Evolutionary conservation across 2,797 vertebrate species (phyloP).

Genomic region (Otolemur crassicaudatus): DNA sequence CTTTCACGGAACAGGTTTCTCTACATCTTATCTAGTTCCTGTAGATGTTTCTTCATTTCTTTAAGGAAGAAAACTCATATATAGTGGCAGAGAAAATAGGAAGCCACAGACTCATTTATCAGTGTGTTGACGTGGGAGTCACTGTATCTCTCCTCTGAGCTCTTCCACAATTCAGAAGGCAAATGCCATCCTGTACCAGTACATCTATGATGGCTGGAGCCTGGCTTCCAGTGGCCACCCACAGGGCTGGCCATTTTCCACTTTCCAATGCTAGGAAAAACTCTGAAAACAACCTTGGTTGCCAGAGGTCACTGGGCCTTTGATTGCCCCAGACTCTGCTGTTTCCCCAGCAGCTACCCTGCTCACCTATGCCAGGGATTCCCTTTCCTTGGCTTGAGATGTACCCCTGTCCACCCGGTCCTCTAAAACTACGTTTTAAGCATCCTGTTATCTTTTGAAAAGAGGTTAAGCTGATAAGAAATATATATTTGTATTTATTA

Average conservation of each 20-base stretch:
- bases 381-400: background rate
- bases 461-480: constrained; percentile 6
- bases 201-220: constrained; percentile 89
- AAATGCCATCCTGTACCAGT: constrained; percentile 93
- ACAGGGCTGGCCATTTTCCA: background rate
- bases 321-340: background rate
- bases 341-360: background rate
- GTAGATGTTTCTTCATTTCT: constrained; percentile 92
- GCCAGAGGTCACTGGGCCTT: background rate
- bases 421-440: background rate
- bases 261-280: background rate
- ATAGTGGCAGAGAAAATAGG: constrained; percentile 93
- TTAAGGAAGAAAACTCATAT: constrained; percentile 91
- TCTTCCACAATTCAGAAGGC: constrained; percentile 94
- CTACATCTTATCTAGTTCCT: constrained; percentile 77
- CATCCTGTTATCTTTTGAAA: background rate
- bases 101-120: constrained; percentile 91
- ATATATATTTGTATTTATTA: background rate
- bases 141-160: constrained; percentile 84
- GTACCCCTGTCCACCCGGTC: background rate
- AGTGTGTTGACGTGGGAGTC: constrained; percentile 90
- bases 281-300: background rate
- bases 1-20: constrained; percentile 73
- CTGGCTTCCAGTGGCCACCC: background rate
- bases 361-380: background rate